phyloP scores from a whole-genome alignment of 2,797 vertebrate species.

The Apogon hyalosoma region DNA sequence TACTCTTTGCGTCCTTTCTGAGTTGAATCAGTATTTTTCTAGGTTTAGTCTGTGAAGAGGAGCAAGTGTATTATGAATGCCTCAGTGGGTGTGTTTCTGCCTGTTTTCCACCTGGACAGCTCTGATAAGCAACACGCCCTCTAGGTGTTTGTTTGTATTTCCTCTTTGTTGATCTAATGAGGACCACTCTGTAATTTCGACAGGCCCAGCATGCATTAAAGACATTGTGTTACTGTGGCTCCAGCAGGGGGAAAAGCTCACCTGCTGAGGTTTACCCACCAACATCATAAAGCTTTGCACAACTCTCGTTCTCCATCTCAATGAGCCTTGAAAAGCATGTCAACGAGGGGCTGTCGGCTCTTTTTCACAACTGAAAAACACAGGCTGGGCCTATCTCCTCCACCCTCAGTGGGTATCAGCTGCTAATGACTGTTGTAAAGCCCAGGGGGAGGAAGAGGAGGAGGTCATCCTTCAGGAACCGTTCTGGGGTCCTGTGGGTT shows the following conservation, averaged over 20 bases:
- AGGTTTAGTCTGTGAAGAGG: neutral
- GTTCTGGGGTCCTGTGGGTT: constrained; percentile 46
- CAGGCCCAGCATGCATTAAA: constrained; percentile 76
- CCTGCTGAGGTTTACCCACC: constrained; percentile 80
- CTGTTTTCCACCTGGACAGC: constrained; percentile 8
- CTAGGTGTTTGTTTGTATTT: constrained; percentile 77
- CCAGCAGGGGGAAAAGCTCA: constrained; percentile 39
- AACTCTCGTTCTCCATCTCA: constrained; percentile 71
- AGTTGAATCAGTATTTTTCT: neutral
- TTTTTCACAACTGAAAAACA: constrained; percentile 76
- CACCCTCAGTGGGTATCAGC: constrained; percentile 71
- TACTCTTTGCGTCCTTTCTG: neutral
- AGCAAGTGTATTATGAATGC: constrained; percentile 3
- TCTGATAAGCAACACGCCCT: constrained; percentile 32
- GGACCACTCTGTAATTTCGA: constrained; percentile 59
- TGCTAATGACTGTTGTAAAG: constrained; percentile 84
- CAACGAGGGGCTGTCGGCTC: constrained; percentile 64
- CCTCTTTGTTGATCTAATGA: constrained; percentile 82
- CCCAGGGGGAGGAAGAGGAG: constrained; percentile 2
- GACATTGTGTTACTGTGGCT: constrained; percentile 57
- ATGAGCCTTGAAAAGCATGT: constrained; percentile 79
- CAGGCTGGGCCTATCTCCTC: constrained; percentile 66
- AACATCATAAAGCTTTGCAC: constrained; percentile 66
- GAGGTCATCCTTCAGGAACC: constrained; percentile 33
- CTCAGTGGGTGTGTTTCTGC: constrained; percentile 17